Base-by-base conservation (phyloP, 1,140 invertebrate species). In the Trinorchestia longiramus region DNA sequence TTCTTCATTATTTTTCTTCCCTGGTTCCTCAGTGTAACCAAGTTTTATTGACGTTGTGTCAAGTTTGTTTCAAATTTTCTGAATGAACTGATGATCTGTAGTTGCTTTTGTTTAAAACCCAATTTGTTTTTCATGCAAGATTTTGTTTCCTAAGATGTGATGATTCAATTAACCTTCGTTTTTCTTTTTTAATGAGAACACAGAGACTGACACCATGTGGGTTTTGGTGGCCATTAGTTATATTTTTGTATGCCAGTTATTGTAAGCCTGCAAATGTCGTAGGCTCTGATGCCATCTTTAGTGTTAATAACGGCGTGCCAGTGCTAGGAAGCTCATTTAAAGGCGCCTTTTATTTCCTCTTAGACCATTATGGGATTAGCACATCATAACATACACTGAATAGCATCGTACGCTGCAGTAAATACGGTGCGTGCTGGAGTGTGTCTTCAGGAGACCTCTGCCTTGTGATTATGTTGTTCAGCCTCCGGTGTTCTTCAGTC, bases 281-380 rank as follows among this genome's bases (percentile, higher is more conserved):
- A 23, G 41, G 41, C 15, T 91, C 15, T 94, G 92, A 94, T 94
- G 92, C 43, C 43, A 40, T 94, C 44, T 43, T 94, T 94, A 94
- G 28, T 94, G 92, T 44, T 94, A 94, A 94, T 94, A 94, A 94
- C 92, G 28, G 92, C 92, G 43, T 94, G 43, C 44, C 43, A 94
- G 92, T 94, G 92, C 92, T 94, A n/a, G 6, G 36, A 45, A 94
- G 92, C 92, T 94, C 92, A 94, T 94, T 90, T 42, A 94, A 43
- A 44, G 8, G 43, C 92, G 17, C 92, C 44, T 94, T 45, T 94
- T 94, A 45, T 94, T 44, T 94, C 43, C 40, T 43, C 11, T 94
- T 0, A 45, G 43, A 45, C 44, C 92, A 94, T 94, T 45, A 94
- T 94, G 43, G 41, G 92, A 94, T 94, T 94, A 94, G 43, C 43